phyloP scores from a whole-genome alignment of 2,888 invertebrate genomes.

The Drosophila sordidapex region DNA sequence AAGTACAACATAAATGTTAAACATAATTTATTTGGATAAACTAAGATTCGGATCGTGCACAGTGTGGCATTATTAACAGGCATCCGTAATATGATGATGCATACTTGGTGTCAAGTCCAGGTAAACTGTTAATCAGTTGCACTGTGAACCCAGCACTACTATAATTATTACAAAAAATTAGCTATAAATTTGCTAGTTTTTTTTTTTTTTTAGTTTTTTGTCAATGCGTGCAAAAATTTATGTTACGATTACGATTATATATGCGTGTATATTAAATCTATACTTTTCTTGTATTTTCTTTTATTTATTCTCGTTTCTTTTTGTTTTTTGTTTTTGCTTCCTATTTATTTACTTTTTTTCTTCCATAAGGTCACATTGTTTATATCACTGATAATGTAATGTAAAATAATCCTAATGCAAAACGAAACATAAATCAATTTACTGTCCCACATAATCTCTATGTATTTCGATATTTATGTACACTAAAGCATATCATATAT shows the following conservation, averaged over 20 bases:
- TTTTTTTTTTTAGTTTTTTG: conserved; percentile 38
- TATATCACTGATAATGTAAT: conserved; percentile 84
- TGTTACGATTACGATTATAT: conserved; percentile 38
- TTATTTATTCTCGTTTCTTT: conserved; percentile 28
- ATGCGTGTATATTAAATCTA: conserved; percentile 47
- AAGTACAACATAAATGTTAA: conserved; percentile 65
- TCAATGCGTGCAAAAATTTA: conserved; percentile 73
- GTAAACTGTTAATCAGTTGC: conserved; percentile 34
- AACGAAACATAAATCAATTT: conserved; percentile 36
- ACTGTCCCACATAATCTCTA: conserved; percentile 25
- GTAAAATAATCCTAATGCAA: conserved; percentile 47
- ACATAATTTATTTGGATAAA: conserved; percentile 38
- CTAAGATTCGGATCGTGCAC: conserved; percentile 36
- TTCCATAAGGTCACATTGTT: conserved; percentile 85
- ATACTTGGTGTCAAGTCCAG: not conserved
- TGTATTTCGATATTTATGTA: conserved; percentile 9
- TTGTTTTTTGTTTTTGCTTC: conserved; percentile 40
- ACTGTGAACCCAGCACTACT: conserved; percentile 25
- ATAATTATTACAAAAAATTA: conserved; percentile 59
- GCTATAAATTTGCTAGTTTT: conserved; percentile 59
- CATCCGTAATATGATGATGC: not conserved
- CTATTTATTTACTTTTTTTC: conserved; percentile 56
- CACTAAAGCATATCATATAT: conserved; percentile 19
- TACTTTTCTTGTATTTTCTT: conserved; percentile 26
- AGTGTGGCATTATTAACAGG: conserved; percentile 24